Conservation (phyloP, 2,797 vertebrate species). For the Cephalopachus bancanus region DNA sequence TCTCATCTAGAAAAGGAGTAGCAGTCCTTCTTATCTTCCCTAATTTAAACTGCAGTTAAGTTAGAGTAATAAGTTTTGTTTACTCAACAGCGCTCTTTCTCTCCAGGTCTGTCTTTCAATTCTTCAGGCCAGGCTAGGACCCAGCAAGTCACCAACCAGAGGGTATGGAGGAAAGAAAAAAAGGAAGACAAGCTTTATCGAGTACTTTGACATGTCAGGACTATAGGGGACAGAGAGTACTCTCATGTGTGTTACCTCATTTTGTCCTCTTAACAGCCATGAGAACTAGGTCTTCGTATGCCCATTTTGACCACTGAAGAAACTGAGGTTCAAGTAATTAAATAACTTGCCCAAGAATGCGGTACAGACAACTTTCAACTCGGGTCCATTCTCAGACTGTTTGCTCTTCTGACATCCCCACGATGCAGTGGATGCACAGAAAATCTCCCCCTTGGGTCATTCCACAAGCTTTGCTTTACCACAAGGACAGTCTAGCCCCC, state of each 20-base stretch:
- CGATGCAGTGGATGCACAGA: rapidly evolving
- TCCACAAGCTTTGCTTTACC: neutral
- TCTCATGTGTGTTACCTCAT: neutral
- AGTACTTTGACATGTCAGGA: neutral
- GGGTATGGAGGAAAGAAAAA: neutral
- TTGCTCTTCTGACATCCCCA: neutral
- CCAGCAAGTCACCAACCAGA: neutral
- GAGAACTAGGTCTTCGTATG: neutral
- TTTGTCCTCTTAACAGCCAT: neutral
- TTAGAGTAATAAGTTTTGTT: constrained; percentile 32
- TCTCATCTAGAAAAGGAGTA: constrained; percentile 23
- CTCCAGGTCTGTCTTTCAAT: neutral
- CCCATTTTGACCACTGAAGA: neutral
- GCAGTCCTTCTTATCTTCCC: constrained; percentile 1
- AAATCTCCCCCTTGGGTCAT: neutral
- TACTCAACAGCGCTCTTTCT: constrained; percentile 38
- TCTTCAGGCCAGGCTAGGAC: constrained; percentile 9
- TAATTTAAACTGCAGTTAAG: constrained; percentile 38
- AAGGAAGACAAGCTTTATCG: neutral
- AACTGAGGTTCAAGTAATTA: neutral
- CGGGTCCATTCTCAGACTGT: neutral
- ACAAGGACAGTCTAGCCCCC: neutral
- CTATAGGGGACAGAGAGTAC: neutral
- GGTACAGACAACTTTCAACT: neutral
- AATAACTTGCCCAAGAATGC: neutral